Conservation (phyloP, 2,888 invertebrate species). For the Tigriopus californicus region DNA sequence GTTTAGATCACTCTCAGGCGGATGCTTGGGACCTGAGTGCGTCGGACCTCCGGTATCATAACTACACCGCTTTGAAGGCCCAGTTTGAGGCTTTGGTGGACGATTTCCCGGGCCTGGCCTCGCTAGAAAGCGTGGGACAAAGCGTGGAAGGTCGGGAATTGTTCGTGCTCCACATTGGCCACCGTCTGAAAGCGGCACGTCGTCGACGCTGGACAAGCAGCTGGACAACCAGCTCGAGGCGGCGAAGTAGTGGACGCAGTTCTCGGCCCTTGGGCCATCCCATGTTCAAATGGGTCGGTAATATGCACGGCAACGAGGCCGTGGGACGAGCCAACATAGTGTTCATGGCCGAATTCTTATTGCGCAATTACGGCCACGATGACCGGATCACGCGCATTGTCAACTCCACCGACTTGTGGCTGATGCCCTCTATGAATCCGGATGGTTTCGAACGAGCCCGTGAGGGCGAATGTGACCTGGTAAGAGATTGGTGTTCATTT, state of each 20-base stretch:
- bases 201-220: neutral
- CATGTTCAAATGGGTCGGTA: slow-evolving; percentile 80
- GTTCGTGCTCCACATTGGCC: slow-evolving; percentile 59
- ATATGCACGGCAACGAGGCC: slow-evolving; percentile 91
- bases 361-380: slow-evolving; percentile 60
- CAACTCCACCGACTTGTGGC: slow-evolving; percentile 68
- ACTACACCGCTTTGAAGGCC: neutral
- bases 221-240: no score
- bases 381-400: slow-evolving; percentile 52
- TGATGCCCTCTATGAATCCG: slow-evolving; percentile 95
- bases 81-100: slow-evolving; percentile 29
- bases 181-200: neutral
- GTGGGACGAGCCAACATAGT: slow-evolving; percentile 65
- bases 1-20: no score
- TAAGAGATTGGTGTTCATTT: neutral
- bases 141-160: slow-evolving; percentile 67
- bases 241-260: neutral
- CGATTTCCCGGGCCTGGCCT: slow-evolving; percentile 50
- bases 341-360: slow-evolving; percentile 64
- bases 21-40: no score
- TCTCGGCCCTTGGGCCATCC: slow-evolving; percentile 41
- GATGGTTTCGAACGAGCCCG: slow-evolving; percentile 71
- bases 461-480: slow-evolving; percentile 9
- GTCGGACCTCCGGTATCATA: neutral
- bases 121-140: slow-evolving; percentile 60